These are phyloP conservation scores for Leptinotarsa peninsularis DNA, from an alignment of 2,888 invertebrate genomes.

Conservation along the genomic window DNA sequence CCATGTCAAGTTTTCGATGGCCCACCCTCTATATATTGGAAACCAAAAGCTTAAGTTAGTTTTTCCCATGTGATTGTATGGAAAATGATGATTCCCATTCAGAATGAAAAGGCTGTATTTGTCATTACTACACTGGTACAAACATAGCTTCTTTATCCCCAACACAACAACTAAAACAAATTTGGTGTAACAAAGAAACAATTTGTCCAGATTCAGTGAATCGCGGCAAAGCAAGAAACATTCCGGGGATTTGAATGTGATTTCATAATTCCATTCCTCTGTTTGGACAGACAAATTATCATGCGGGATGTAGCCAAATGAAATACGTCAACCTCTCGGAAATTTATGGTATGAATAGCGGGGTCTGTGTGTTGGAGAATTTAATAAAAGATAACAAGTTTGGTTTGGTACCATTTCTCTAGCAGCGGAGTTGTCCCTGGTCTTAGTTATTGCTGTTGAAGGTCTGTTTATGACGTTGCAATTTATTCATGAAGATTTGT, in stretches of 20 bases:
- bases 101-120: no score
- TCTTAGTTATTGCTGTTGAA: neutral
- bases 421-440: neutral
- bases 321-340: conserved; percentile 22
- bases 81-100: no score
- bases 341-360: conserved; percentile 20
- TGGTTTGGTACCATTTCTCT: conserved; percentile 4
- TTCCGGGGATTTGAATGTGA: neutral
- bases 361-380: conserved; percentile 13
- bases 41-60: no score
- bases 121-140: no score
- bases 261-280: conserved; percentile 21
- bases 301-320: conserved; percentile 20
- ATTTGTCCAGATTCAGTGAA: neutral
- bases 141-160: no score
- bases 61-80: no score
- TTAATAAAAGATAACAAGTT: conserved; percentile 22
- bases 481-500: neutral
- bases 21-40: no score
- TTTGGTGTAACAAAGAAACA: neutral
- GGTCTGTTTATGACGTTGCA: neutral
- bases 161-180: no score
- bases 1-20: no score
- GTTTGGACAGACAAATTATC: conserved; percentile 26
- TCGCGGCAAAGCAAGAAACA: neutral